Percentiles rank a stretch among this genome's conserved stretches.
phyloP scores from a whole-genome alignment of 2,888 invertebrate species.

The Drosophila quinaria region DNA sequence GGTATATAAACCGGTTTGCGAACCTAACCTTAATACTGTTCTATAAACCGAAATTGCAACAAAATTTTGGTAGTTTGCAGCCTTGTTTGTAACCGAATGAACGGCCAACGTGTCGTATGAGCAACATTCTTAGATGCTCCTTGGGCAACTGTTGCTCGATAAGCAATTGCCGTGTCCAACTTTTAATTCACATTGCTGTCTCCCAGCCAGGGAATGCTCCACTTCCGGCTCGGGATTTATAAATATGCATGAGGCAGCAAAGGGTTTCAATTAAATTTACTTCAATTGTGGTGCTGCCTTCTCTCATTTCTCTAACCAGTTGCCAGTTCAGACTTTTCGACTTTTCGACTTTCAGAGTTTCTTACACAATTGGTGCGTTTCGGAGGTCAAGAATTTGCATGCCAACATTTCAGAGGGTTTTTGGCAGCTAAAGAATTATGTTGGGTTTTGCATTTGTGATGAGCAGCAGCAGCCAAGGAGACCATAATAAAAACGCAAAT shows the following conservation, averaged over 20 bases:
- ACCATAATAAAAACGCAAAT: constrained; percentile 62
- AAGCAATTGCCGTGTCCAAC: constrained; percentile 15
- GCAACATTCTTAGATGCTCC: constrained; percentile 34
- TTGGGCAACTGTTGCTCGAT: constrained; percentile 71
- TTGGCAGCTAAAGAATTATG: constrained; percentile 59
- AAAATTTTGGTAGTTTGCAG: no score
- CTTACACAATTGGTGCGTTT: constrained; percentile 10
- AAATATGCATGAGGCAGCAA: constrained; percentile 76
- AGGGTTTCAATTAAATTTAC: constrained; percentile 79
- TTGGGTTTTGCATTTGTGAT: constrained; percentile 77
- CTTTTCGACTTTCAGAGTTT: constrained; percentile 10
- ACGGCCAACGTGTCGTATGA: constrained; percentile 47
- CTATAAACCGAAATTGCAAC: no score
- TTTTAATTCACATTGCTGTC: constrained; percentile 18
- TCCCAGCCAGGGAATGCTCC: background rate
- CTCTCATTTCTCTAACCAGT: background rate
- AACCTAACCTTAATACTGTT: no score
- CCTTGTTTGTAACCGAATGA: background rate
- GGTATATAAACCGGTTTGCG: no score
- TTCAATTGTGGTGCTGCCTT: constrained; percentile 62
- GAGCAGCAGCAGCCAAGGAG: constrained; percentile 33
- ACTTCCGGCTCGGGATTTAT: constrained; percentile 37
- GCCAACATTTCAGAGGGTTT: constrained; percentile 45
- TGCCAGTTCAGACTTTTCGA: no score
- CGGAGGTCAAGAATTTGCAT: constrained; percentile 78